phyloP scores from a whole-genome alignment of 2,888 invertebrate genomes.

The Margaritifera margaritifera region DNA sequence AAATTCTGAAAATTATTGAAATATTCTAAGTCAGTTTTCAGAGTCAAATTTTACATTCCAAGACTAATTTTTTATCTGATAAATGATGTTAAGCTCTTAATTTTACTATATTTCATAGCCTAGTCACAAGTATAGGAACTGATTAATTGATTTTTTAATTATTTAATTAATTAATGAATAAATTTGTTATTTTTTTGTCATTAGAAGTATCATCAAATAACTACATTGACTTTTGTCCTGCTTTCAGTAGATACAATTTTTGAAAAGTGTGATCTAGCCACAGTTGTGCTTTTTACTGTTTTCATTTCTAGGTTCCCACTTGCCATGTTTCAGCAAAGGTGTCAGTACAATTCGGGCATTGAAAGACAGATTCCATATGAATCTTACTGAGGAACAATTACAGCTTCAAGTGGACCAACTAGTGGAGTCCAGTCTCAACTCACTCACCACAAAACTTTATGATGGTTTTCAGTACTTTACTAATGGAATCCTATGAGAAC shows the following conservation, averaged over 20 bases:
- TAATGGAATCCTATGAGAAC: constrained; percentile 84
- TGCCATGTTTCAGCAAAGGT: constrained; percentile 95
- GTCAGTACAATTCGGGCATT: constrained; percentile 91
- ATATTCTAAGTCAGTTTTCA: too few relatives aligned
- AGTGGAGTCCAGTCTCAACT: constrained; percentile 95
- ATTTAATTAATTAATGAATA: not conserved
- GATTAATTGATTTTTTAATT: not conserved
- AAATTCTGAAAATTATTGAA: too few relatives aligned
- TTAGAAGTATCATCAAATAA: not conserved
- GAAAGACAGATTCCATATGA: constrained; percentile 94
- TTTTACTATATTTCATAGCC: too few relatives aligned
- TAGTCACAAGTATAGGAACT: too few relatives aligned
- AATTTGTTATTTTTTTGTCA: not conserved
- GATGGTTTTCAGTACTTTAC: constrained; percentile 99
- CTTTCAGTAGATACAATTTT: not conserved
- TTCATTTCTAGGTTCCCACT: constrained; percentile 84
- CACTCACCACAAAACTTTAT: constrained; percentile 96
- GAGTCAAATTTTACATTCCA: too few relatives aligned
- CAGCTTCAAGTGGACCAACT: constrained; percentile 92
- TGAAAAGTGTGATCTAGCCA: not conserved
- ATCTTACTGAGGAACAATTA: constrained; percentile 94
- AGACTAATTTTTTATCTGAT: too few relatives aligned
- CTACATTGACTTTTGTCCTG: not conserved
- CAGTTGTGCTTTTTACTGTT: not conserved
- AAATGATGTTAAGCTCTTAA: too few relatives aligned